Evolutionary conservation across 2,113 vertebrate species (phyloP).

Genomic region (Oxyura jamaicensis): DNA sequence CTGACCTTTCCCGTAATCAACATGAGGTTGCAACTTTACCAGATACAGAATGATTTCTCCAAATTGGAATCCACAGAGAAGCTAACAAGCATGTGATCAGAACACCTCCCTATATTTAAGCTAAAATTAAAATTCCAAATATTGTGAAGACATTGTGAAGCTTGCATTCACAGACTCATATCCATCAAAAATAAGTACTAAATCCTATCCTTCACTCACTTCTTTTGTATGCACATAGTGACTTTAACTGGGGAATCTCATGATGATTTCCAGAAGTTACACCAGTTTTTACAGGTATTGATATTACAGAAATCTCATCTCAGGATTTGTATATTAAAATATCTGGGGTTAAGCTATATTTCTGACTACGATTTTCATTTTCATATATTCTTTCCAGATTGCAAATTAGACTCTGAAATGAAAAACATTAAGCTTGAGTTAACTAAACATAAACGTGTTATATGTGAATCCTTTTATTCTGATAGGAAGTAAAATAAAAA

Average conservation of each 20-base stretch:
- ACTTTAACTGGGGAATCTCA: background rate
- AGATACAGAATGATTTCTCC: background rate
- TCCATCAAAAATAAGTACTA: background rate
- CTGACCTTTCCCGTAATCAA: constrained; percentile 9
- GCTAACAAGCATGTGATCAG: background rate
- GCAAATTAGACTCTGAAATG: background rate
- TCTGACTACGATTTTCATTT: background rate
- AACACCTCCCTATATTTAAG: background rate
- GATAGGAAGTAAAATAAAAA: background rate
- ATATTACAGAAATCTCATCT: background rate
- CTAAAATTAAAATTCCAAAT: constrained; percentile 5
- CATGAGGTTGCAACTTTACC: background rate
- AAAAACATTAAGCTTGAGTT: background rate
- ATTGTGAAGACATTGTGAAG: background rate
- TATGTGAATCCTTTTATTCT: background rate
- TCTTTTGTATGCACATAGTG: background rate
- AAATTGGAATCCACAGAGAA: background rate
- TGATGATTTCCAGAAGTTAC: background rate
- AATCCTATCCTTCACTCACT: background rate
- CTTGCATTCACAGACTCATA: background rate
- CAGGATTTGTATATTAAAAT: background rate
- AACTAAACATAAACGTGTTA: background rate
- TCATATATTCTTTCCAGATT: background rate
- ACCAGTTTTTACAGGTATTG: background rate
- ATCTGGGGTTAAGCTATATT: background rate